Evolutionary conservation across 35 echinoderm and acorn worm species (phyloP), one percentile per base, ranked within the genome.

Genomic region (Diadema setosum): DNA sequence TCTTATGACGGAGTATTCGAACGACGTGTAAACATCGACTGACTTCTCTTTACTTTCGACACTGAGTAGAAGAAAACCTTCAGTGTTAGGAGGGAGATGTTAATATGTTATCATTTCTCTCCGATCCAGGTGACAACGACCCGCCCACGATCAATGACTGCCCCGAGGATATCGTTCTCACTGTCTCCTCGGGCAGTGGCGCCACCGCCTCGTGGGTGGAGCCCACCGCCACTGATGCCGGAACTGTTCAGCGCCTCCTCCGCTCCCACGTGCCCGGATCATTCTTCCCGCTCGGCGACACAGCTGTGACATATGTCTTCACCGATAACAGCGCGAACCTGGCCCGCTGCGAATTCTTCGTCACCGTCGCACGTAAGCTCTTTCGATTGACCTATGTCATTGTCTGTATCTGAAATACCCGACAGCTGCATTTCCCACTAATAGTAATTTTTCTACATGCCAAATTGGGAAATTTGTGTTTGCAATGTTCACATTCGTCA

Each of bases 351-450:
- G 37, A 80, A 0, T 96, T 96, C 81, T 88, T 81, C 41, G 80
- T 96, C 70, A 91, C 88, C 24, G 74, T 95, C 25, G 87, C 83
- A 70, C 56, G 93, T 95, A 75, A 87, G 85, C 75, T n/a, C n/a
- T n/a, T n/a, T n/a, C n/a, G n/a, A n/a, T n/a, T n/a, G n/a, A n/a
- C n/a, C n/a, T n/a, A n/a, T n/a, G n/a, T n/a, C n/a, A n/a, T n/a
- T n/a, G n/a, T n/a, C n/a, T n/a, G n/a, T n/a, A n/a, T n/a, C n/a
- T n/a, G n/a, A n/a, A n/a, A n/a, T n/a, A n/a, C n/a, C n/a, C n/a
- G n/a, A n/a, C n/a, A n/a, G n/a, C n/a, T n/a, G n/a, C n/a, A n/a
- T n/a, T n/a, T n/a, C n/a, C n/a, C n/a, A n/a, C n/a, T n/a, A n/a
- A n/a, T n/a, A n/a, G n/a, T n/a, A n/a, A n/a, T n/a, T n/a, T n/a